Base-by-base conservation (phyloP, 2,888 invertebrate species). In the Archaeoteleia sp. region DNA sequence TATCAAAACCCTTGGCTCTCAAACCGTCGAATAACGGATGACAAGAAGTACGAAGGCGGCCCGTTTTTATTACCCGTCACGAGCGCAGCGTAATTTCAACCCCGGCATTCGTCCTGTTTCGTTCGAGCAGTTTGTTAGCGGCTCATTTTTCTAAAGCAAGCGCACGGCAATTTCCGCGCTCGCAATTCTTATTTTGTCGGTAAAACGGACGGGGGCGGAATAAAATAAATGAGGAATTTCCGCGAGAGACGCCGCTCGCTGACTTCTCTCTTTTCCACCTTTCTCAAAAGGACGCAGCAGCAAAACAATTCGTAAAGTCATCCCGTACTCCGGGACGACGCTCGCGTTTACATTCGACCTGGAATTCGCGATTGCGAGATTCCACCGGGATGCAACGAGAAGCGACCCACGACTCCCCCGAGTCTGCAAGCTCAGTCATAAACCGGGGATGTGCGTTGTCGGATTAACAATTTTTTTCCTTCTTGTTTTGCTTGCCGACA, bases 281-380 rank as follows among this genome's bases (percentile, higher is more conserved):
- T 45, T 62, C 42, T 48, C 66, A 6, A 66, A 58, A 48, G 65
- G 57, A 46, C 32, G 49, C 43, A 40, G 45, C 27, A 27, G 69
- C 46, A 51, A 71, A 71, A 71, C 67, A 65, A 65, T 71, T 65
- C 58, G 65, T 58, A 29, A 55, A 61, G 68, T 54, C 53, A 67
- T 58, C 58, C 48, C 15, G 57, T 20, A 25, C n/a, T n/a, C 37
- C 45, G 29, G 25, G 37, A 23, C n/a, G 51, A 69, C 72, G 73
- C 14, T 35, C 32, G 51, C 55, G 69, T 72, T 81, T 78, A 76
- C 79, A 80, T 79, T 77, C 74, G 65, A 63, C 61, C 63, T 72
- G 78, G 79, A 82, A 82, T 83, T 81, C 73, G 75, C 75, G 78
- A 82, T 82, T 82, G 76, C 78, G 67, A 79, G 78, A 81, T 82